Base-by-base conservation (phyloP, 2,797 vertebrate genomes). In the Hephaestus fuliginosus region DNA sequence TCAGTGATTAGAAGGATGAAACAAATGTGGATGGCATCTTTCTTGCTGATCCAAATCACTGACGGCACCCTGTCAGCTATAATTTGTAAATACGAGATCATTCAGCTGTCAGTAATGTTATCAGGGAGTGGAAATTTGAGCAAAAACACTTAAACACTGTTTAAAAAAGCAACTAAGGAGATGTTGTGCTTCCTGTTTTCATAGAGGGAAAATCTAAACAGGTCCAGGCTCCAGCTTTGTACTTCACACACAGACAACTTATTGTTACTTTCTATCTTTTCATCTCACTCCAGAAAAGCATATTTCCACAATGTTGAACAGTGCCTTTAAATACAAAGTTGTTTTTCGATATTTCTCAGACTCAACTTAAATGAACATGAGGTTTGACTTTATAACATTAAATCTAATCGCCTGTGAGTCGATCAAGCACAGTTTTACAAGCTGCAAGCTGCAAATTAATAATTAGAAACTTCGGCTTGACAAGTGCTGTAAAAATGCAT, bases 391-490 rank as follows among this genome's bases (percentile, higher is more conserved):
- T 44, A 17, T 14, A 8, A 53, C 13, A 66, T 17, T n/a, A 7
- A 44, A 3, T 51, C 52, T 25, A 64, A 72, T 55, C 52, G 5
- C 56, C 15, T 2, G 13, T 18, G 7, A 62, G 14, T 57, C 52
- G 1, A 60, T 22, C 30, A 4, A 30, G 5, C 30, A 15, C 22
- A 79, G 20, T 46, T 79, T 55, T 81, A 63, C 41, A 56, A 75
- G 22, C 39, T 55, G 15, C 11, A 18, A 33, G n/a, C 22, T 39
- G 1, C n/a, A 77, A 68, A 84, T 64, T 0, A 70, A 60, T 11
- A 55, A 81, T 78, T 15, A 69, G 56, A 15, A 86, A 74, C 20
- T 22, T 18, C 65, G 7, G 22, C 56, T 36, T 67, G 70, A 75
- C 67, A 74, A 63, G 52, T 46, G 18, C n/a, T 51, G 28, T 72